Conservation (phyloP, 2,113 vertebrate genomes). For the Pyrgilauda ruficollis region DNA sequence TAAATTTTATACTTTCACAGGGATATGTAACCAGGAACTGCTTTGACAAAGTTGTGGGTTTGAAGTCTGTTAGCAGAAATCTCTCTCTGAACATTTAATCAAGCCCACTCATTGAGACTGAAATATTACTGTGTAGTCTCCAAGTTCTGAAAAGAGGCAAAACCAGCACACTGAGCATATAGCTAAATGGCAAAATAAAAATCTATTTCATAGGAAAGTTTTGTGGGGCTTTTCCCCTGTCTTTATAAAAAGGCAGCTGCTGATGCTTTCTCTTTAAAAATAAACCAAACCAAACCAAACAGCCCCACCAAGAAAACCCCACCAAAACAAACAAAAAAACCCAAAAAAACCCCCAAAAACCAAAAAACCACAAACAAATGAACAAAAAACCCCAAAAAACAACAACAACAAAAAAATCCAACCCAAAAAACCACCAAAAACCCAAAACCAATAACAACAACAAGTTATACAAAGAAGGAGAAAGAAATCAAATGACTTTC, state of each 20-base stretch:
- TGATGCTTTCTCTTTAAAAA: neutral
- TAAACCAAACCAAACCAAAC: too few species aligned
- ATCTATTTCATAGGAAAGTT: neutral
- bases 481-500: neutral
- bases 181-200: conserved; percentile 4
- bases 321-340: too few species aligned
- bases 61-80: neutral
- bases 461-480: neutral
- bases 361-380: neutral
- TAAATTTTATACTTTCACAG: neutral
- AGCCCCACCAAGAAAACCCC: neutral
- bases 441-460: neutral
- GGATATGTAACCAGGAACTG: neutral
- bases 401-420: too few species aligned
- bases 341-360: neutral
- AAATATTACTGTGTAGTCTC: neutral
- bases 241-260: neutral
- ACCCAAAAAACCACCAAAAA: neutral
- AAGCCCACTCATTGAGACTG: neutral
- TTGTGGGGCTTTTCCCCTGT: rapidly evolving
- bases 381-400: too few species aligned
- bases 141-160: neutral
- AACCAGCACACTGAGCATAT: neutral
- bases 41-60: neutral
- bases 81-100: conserved; percentile 24